phyloP scores from a whole-genome alignment of 2,113 vertebrate species.

The Merops nubicus region DNA sequence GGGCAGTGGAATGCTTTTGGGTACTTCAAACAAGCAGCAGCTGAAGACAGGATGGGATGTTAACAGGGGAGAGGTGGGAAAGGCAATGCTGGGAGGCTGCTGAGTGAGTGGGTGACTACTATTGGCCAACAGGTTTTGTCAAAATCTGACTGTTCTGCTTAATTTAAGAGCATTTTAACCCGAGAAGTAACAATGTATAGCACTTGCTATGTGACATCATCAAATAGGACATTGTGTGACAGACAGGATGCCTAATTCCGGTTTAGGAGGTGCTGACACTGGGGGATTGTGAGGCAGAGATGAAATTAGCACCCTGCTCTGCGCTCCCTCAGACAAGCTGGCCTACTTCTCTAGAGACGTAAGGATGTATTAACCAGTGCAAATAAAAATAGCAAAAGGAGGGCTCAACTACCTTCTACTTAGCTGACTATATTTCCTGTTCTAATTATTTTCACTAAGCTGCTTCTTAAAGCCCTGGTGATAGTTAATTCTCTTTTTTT shows the following conservation, averaged over 20 bases:
- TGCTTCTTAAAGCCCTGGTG: background rate
- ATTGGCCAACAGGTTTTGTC: background rate
- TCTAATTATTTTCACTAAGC: constrained; percentile 13
- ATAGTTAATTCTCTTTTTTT: background rate
- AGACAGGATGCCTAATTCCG: background rate
- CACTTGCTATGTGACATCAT: background rate
- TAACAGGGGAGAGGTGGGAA: background rate
- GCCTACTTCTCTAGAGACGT: background rate
- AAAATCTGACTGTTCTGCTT: background rate
- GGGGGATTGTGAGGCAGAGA: constrained; percentile 35
- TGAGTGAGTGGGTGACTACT: background rate
- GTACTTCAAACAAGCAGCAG: background rate
- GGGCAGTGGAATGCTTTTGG: background rate
- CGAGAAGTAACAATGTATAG: background rate
- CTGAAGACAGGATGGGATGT: background rate
- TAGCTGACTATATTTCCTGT: constrained; percentile 7
- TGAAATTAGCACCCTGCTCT: constrained; percentile 31
- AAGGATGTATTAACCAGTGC: constrained; percentile 39
- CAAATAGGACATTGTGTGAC: too few species aligned
- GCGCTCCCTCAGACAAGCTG: background rate
- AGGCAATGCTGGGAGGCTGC: background rate
- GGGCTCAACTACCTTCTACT: background rate
- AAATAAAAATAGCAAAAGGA: constrained; percentile 48
- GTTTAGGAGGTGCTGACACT: constrained; percentile 29
- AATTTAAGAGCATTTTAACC: background rate